Base-by-base conservation (phyloP, 2,113 vertebrate genomes). In the Paramormyrops kingsleyae region DNA sequence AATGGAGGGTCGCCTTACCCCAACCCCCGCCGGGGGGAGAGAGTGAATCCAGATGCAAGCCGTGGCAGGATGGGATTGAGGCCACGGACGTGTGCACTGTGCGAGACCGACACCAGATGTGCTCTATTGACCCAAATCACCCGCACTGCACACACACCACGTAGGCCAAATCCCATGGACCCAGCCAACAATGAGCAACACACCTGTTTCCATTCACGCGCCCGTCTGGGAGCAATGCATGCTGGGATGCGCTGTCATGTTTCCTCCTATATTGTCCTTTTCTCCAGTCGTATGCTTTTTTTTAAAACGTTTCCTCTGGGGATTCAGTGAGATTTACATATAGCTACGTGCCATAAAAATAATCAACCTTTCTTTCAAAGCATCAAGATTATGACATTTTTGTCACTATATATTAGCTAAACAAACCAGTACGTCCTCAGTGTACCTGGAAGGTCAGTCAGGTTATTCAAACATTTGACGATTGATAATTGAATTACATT, bases 101-200 rank as follows among this genome's bases (percentile, higher is more conserved):
- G 95, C 95, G 95, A 96, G 95, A 96, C 96, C 95, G 94, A 94
- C 95, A 95, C 95, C 96, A 96, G 96, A 96, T 96, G 96, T 96
- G 96, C 95, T 95, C 95, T 95, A 96, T 95, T 96, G 96, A 96
- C 96, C 96, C 95, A 96, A 94, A 96, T 96, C 96, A 96, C 95
- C 95, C 95, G 93, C 93, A 94, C 95, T 95, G 94, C 94, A 95
- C 95, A 96, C 94, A 95, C 95, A 94, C 95, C 95, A 95, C 94
- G 95, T 93, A 93, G 95, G 93, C 92, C 94, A 91, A 93, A 93
- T 95, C 95, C 94, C 94, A 94, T 93, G 94, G 95, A 96, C 95
- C 95, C 94, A 96, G 94, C 94, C 89, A 95, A 95, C 95, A 96
- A 96, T 95, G 95, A 96, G 93, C 93, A 46, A 91, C 93, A 95